Evolutionary conservation across 2,797 vertebrate genomes (phyloP).

Genomic region (Coregonus ussuriensis): DNA sequence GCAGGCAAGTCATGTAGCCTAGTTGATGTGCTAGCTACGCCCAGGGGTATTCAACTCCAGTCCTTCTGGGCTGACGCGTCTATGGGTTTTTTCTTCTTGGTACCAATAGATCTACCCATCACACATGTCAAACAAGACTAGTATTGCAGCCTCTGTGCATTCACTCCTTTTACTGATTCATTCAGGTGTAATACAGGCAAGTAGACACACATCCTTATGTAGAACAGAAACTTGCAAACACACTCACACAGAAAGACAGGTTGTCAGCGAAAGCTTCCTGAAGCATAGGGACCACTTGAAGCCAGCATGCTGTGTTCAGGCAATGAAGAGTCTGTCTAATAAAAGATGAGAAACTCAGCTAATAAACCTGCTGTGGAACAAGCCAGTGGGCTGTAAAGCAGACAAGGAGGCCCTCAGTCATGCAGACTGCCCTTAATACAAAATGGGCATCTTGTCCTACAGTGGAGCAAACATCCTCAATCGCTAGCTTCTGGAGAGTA

Average conservation of each 20-base stretch:
- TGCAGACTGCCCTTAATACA: neutral
- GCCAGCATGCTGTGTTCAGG: neutral
- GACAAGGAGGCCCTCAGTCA: neutral
- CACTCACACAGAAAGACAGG: neutral
- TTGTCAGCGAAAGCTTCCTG: neutral
- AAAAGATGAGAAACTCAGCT: neutral
- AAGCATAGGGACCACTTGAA: neutral
- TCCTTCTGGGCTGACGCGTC: too few relatives aligned
- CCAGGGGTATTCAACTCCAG: too few relatives aligned
- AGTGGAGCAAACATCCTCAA: neutral
- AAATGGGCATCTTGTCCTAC: neutral
- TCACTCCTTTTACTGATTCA: neutral
- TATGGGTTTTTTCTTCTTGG: too few relatives aligned
- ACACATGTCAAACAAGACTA: neutral
- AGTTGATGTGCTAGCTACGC: too few relatives aligned
- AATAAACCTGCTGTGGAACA: constrained; percentile 16
- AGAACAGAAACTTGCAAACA: neutral
- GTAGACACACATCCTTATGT: neutral
- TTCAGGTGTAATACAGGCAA: neutral
- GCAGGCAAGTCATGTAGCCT: too few relatives aligned
- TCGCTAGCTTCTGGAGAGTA: neutral
- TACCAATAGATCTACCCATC: too few relatives aligned
- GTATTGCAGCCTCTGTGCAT: neutral
- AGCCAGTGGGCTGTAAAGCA: neutral
- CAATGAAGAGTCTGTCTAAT: neutral